These are phyloP conservation scores for Pheucticus melanocephalus DNA, from an alignment of 2,113 vertebrate species.

Conservation along the genomic window DNA sequence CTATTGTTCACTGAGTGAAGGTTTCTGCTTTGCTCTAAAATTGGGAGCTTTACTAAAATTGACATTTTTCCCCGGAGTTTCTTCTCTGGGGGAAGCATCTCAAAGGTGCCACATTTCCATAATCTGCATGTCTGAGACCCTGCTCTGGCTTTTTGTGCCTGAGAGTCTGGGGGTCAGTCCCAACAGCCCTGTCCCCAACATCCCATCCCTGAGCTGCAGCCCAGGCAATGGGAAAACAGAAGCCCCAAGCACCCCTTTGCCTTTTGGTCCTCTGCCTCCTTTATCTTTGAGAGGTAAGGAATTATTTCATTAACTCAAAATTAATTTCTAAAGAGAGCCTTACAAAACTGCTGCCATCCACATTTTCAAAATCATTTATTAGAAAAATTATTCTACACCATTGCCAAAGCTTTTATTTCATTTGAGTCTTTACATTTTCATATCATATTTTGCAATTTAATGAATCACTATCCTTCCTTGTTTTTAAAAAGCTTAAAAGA, in stretches of 20 bases:
- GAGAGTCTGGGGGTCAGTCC: neutral
- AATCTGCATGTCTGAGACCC: neutral
- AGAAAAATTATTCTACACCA: neutral
- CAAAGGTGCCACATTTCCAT: neutral
- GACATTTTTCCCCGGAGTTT: neutral
- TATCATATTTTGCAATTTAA: neutral
- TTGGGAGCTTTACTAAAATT: neutral
- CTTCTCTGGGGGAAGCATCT: neutral
- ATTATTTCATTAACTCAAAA: neutral
- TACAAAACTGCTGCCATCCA: neutral
- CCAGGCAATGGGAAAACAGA: fast-evolving
- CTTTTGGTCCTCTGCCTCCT: neutral
- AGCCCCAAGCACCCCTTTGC: neutral
- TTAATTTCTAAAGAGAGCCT: neutral
- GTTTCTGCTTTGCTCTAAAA: neutral
- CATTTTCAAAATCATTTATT: neutral
- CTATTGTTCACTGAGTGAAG: neutral
- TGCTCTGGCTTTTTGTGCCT: neutral
- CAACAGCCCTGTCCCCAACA: fast-evolving
- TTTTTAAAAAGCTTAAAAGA: neutral
- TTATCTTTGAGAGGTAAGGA: neutral
- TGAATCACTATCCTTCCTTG: neutral
- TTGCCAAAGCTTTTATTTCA: neutral
- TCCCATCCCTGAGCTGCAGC: neutral
- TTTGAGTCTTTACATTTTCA: neutral